Base-by-base conservation (phyloP, 2,113 vertebrate species). In the Phalacrocorax brasilianus region DNA sequence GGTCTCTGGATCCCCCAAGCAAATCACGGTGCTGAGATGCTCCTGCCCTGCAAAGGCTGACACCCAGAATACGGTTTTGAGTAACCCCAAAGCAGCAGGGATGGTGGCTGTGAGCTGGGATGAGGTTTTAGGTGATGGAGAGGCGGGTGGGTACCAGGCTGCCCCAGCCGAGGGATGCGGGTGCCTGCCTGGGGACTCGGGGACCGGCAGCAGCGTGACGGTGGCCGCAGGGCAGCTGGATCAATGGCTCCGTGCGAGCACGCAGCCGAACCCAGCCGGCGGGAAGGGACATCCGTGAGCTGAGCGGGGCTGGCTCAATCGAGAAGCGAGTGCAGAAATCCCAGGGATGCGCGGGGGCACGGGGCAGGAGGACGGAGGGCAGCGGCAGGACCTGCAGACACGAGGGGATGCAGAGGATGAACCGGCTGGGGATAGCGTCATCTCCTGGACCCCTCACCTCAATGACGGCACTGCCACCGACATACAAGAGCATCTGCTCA, bases 401-500 rank as follows among this genome's bases (percentile, higher is more conserved):
- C 1, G 3, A 22, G 5, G 35, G 47, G 56, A 18, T 0, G 38
- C 0, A 11, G 40, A 47, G 40, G 68, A 28, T 4, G 62, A 13
- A 14, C 4, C 0, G 9, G 17, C 17, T 19, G 91, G 67, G 71
- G 56, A 22, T 40, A 16, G 5, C 0, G 2, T 0, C 10, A 30
- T 7, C 12, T 6, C 62, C 52, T 1, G 17, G 61, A 15, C 2
- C 59, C n/a, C 24, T 0, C 71, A 10, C 47, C 5, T 5, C 74
- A 17, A 14, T 0, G 8, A 33, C 11, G 7, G 50, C 58, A 13
- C 18, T 11, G 3, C 53, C 55, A 19, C 32, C 4, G 0, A 10
- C 40, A 11, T 1, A 16, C 17, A 5, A 8, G 22, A 47, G 76
- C 65, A 22, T n/a, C 85, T 16, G 32, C 58, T n/a, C 44, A 6